phyloP scores from a whole-genome alignment of 2,113 vertebrate genomes.

The Bubo bubo region DNA sequence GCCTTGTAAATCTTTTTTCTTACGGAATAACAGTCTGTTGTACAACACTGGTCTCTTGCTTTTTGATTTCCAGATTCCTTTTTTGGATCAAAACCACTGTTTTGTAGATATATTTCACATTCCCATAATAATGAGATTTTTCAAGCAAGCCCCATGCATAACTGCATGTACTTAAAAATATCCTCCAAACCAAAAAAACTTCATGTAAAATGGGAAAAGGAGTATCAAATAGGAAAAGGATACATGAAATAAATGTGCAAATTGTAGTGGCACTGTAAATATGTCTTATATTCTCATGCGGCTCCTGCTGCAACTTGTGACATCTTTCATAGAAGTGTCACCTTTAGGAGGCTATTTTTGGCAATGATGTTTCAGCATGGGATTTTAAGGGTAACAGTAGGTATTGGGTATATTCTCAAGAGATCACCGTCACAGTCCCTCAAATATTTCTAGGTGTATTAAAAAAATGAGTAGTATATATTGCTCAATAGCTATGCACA shows the following conservation, averaged over 20 bases:
- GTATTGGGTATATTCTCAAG: slow-evolving; percentile 35
- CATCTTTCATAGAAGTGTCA: slow-evolving; percentile 47
- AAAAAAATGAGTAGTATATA: background rate
- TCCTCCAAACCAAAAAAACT: background rate
- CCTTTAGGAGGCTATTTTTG: slow-evolving; percentile 65
- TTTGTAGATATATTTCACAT: background rate
- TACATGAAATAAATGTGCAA: background rate
- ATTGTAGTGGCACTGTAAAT: background rate
- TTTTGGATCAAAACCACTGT: background rate
- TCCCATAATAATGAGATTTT: background rate
- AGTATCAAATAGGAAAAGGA: background rate
- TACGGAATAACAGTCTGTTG: background rate
- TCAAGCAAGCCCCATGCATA: background rate
- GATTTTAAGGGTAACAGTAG: slow-evolving; percentile 45
- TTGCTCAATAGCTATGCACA: background rate
- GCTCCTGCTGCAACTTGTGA: background rate
- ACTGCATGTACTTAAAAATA: background rate
- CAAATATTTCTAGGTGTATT: background rate
- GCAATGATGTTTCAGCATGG: slow-evolving; percentile 43
- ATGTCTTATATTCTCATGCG: background rate
- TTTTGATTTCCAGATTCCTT: background rate
- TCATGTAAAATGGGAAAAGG: background rate
- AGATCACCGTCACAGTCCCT: slow-evolving; percentile 54
- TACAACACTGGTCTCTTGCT: background rate
- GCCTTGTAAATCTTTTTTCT: background rate